Evolutionary conservation across 2,113 vertebrate genomes (phyloP).

Genomic region (Emydocephalus ijimae): DNA sequence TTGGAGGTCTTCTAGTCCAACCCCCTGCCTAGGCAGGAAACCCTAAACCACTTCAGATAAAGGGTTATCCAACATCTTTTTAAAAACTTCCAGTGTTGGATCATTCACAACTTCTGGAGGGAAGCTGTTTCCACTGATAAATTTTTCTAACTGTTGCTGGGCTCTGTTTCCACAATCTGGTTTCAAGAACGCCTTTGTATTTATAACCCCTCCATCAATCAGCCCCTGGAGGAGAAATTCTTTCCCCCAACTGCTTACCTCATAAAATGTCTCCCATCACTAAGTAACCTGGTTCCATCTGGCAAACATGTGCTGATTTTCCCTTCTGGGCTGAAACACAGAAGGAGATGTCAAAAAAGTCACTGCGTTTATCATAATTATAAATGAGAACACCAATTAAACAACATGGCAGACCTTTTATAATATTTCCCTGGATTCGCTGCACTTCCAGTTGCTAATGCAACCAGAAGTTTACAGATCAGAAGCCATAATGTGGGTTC

Average conservation of each 20-base stretch:
- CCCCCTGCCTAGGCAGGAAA: no score
- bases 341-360: conserved; percentile 20
- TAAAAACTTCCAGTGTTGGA: no score
- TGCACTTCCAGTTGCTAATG: no score
- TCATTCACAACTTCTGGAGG: no score
- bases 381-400: background rate
- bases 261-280: conserved; percentile 48
- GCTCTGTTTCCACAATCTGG: background rate
- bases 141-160: background rate
- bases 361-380: background rate
- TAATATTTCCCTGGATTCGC: background rate
- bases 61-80: no score
- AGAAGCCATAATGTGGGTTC: background rate
- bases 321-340: conserved; percentile 49
- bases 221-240: background rate
- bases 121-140: no score
- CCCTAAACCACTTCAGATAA: no score
- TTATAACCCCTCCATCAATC: background rate
- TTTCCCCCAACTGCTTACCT: conserved; percentile 39
- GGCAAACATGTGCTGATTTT: conserved; percentile 38
- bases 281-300: conserved; percentile 46
- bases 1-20: no score
- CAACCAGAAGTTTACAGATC: background rate
- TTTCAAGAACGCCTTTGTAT: background rate
- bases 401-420: background rate